Evolutionary conservation across 2,888 invertebrate species (phyloP), one percentile per base, ranked within the genome.

Genomic region (Pantelozetes paolii): DNA sequence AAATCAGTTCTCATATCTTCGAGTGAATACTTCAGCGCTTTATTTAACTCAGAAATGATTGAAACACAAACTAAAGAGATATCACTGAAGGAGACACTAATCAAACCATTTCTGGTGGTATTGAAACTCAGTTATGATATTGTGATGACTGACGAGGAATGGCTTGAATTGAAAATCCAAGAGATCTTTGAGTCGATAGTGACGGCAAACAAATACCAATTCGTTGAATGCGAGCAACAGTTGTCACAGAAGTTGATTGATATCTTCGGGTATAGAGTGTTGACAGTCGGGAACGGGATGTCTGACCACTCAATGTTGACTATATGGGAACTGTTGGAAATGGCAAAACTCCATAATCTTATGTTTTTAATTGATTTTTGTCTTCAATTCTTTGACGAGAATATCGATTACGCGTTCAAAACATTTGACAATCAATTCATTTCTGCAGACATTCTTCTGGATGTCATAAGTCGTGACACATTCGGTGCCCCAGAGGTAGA

Each of bases 11-110:
- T 69, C 5, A 40, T 42, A 26, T 69, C 69, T 42, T 69, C 69
- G 42, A 69, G 69, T 23, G 69, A 69, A 69, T 69, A 69, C 69
- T 69, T 69, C 45, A 69, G 40, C 42, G 69, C 69, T 69, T 45
- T 69, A 45, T 69, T 69, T 45, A 69, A 69, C 28, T 42, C 42
- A 28, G 69, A 40, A 23, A 69, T 69, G 69, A 69, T 69, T 42
- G 69, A 69, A 42, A 45, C 69, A 13, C 42, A 69, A 26, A 69
- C 42, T 15, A 69, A 45, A 69, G 69, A 69, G 42, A 69, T 69
- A 40, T 20, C 28, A 40, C 45, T 69, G 18, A 69, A 45, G 45
- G 69, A 69, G 36, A 69, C 69, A 69, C 42, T 69, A 45, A 45
- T 69, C 45, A 69, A 69, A 69, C 69, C 69, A 26, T 69, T 69